Evolutionary conservation across 2,113 vertebrate species (phyloP).

Genomic region (Pseudorasbora parva): DNA sequence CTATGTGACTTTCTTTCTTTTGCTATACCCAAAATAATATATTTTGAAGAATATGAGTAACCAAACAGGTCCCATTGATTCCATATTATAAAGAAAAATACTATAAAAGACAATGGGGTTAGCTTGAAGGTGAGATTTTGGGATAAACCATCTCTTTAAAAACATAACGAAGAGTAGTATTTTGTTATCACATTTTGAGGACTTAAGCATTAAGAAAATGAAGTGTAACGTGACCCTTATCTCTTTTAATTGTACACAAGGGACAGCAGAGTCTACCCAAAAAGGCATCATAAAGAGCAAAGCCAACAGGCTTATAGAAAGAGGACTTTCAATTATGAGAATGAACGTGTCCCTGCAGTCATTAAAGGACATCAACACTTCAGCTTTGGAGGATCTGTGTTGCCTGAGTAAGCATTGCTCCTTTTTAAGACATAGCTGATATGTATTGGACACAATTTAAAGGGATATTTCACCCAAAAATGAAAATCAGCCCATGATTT

Average conservation of each 20-base stretch:
- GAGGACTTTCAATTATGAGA: constrained; percentile 53
- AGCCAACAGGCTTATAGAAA: constrained; percentile 30
- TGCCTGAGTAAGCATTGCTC: constrained; percentile 56
- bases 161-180: neutral
- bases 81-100: no score
- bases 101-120: no score
- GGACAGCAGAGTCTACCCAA: neutral
- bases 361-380: constrained; percentile 68
- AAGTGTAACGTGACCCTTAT: neutral
- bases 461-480: no score
- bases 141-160: neutral
- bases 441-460: neutral
- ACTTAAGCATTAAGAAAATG: neutral
- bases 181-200: neutral
- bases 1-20: no score
- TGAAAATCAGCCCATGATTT: no score
- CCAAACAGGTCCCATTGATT: no score
- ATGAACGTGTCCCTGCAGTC: constrained; percentile 45
- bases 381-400: constrained; percentile 63
- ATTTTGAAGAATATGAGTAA: no score
- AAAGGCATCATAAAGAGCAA: neutral
- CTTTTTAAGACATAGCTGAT: neutral
- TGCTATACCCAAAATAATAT: no score
- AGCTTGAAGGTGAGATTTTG: no score
- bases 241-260: constrained; percentile 6